Evolutionary conservation across 2,113 vertebrate species (phyloP).

Genomic region (Platysteira castanea): DNA sequence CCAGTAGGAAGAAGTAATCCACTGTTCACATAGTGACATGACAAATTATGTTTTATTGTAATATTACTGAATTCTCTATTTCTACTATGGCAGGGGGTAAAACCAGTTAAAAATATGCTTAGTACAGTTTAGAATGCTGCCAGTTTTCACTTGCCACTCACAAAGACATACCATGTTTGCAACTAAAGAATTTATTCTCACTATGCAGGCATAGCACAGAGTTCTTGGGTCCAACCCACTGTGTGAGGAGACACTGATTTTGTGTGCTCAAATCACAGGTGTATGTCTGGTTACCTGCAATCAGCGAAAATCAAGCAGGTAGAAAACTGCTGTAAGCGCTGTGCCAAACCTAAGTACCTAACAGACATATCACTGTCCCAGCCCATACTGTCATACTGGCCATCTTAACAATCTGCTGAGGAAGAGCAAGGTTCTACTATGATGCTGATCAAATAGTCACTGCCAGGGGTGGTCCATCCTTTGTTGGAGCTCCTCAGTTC

Average conservation of each 20-base stretch:
- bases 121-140: neutral
- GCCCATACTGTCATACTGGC: neutral
- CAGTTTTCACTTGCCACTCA: neutral
- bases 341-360: neutral
- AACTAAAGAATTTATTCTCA: neutral
- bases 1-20: neutral
- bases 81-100: neutral
- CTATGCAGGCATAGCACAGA: neutral
- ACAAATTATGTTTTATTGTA: neutral
- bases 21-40: neutral
- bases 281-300: neutral
- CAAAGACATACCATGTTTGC: neutral
- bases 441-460: neutral
- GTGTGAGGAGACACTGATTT: neutral
- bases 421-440: neutral
- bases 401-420: neutral
- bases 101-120: neutral
- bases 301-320: neutral
- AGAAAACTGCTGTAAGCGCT: neutral
- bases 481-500: neutral
- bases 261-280: neutral
- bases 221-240: neutral
- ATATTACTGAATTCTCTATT: neutral
- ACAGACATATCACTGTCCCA: rapidly evolving
- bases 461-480: neutral